These are phyloP conservation scores for Thunnus thynnus DNA, from an alignment of 2,113 vertebrate genomes.

Conservation along the genomic window DNA sequence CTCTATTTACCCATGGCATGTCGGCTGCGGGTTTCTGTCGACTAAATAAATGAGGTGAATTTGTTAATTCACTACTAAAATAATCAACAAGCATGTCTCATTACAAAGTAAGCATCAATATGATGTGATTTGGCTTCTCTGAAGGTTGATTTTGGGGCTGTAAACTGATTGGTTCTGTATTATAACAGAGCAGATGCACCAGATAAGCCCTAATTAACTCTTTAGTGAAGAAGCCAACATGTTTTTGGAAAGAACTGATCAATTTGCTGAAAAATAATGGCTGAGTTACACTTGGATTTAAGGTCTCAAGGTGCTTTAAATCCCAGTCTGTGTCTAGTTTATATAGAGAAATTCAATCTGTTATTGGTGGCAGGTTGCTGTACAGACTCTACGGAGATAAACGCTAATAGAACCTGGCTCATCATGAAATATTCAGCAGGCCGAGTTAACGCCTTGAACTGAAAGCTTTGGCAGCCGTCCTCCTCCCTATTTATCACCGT, in stretches of 20 bases:
- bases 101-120: not conserved
- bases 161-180: not conserved
- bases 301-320: not conserved
- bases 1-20: not conserved
- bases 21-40: not conserved
- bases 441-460: constrained; percentile 29
- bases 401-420: constrained; percentile 41
- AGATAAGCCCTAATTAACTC: not conserved
- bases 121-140: not conserved
- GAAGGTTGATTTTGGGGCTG: not conserved
- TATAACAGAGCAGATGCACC: not conserved
- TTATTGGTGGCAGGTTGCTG: constrained; percentile 17
- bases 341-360: constrained; percentile 29
- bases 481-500: constrained; percentile 25
- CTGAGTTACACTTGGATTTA: not conserved
- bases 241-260: not conserved
- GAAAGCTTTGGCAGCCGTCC: constrained; percentile 20
- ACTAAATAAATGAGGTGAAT: not conserved
- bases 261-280: not conserved
- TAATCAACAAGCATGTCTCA: not conserved
- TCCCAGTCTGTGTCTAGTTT: not conserved
- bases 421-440: constrained; percentile 66
- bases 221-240: not conserved
- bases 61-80: not conserved
- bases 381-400: constrained; percentile 30